Evolutionary conservation across 2,888 invertebrate genomes (phyloP), one percentile per base, ranked within the genome.

Genomic region (Clunio marinus): DNA sequence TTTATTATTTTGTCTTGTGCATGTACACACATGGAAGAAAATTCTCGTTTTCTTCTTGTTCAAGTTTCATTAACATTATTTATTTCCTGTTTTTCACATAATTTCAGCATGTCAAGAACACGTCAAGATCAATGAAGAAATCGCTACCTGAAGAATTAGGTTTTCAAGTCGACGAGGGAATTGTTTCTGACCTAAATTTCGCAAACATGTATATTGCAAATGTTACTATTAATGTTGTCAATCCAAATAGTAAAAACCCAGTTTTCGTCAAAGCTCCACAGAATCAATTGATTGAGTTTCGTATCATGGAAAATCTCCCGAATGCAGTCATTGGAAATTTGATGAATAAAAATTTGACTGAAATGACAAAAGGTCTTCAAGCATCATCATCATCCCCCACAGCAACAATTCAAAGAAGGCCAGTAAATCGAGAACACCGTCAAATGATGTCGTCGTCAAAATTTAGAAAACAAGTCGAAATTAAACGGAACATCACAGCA

Each of bases 171-270:
- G 68, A 68, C 24, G 68, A 68, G 27, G 68, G 68, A 15, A 58
- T 68, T 15, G 68, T 68, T 2, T 41, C 57, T 13, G 68, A 68
- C 20, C 25, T 68, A 24, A 68, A 68, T 58, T 68, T 58, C 4
- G 37, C 58, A 1, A 68, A 51, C 37, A 68, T 68, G 68, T 68
- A 41, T 17, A 83, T 88, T 4, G 93, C 93, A 1, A 92, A 93
- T 73, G 87, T 93, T 0, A 91, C 91, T 7, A 86, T 93, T 62
- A 91, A 91, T 73, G 86, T 93, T 8, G 91, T 92, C 0, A 87
- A 88, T 76, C 87, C 88, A 0, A 85, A 87, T 70, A 88, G 88
- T 73, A 85, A 88, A 70, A 83, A 84, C 77, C 85, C 84, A 70
- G 81, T 86, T 70, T 80, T 88, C 69, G 81, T 86, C 74, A 87